Percentiles rank a stretch among this genome's conserved stretches.
Conservation (phyloP, 2,113 vertebrate genomes). For the Xiphias gladius region DNA sequence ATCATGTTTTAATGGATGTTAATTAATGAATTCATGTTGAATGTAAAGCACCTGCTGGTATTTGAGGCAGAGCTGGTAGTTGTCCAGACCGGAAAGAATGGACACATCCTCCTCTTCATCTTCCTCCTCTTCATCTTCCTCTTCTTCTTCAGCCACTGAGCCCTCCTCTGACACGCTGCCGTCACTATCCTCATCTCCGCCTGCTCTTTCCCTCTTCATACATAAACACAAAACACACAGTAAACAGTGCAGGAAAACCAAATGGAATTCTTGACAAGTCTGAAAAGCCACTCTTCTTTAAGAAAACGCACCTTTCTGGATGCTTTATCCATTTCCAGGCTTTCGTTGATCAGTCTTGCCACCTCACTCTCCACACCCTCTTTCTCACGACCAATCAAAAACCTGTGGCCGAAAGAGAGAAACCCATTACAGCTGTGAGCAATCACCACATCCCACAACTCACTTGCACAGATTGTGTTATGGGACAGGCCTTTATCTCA, state of each 20-base stretch:
- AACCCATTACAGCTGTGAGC: slow-evolving; percentile 14
- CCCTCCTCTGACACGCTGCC: slow-evolving; percentile 42
- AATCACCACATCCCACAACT: background rate
- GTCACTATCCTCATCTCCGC: slow-evolving; percentile 29
- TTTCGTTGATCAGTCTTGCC: slow-evolving; percentile 92
- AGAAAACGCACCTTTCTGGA: slow-evolving; percentile 48
- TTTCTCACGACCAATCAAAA: slow-evolving; percentile 89
- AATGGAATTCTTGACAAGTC: background rate
- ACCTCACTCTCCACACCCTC: slow-evolving; percentile 92
- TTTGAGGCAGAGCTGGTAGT: slow-evolving; percentile 74
- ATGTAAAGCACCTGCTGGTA: slow-evolving; percentile 77
- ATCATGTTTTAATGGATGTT: background rate
- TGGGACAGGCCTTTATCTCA: too few relatives aligned
- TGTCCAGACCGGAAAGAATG: slow-evolving; percentile 67
- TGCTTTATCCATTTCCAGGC: slow-evolving; percentile 89
- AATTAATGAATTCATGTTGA: background rate
- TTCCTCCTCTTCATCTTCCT: slow-evolving; percentile 47
- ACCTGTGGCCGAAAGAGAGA: slow-evolving; percentile 51
- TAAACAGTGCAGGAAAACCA: background rate
- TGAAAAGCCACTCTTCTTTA: background rate
- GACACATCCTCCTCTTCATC: slow-evolving; percentile 69
- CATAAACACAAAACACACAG: background rate
- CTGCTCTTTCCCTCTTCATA: slow-evolving; percentile 31
- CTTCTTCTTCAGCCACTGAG: slow-evolving; percentile 62
- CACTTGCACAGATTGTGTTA: background rate